Base-by-base conservation (phyloP, 2,797 vertebrate species). In the Florisuga fusca region DNA sequence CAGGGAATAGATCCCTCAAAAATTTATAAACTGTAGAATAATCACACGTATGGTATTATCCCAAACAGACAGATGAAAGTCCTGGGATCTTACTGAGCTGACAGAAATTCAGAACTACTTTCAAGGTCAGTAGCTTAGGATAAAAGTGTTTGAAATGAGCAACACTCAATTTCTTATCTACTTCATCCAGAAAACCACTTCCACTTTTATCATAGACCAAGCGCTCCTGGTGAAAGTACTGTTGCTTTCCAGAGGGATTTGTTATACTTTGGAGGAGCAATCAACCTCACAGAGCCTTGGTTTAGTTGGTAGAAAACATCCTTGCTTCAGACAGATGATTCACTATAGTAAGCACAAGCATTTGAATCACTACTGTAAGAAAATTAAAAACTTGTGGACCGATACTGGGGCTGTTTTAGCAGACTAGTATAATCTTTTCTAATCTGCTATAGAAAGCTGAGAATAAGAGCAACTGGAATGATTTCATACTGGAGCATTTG, bases 181-280 rank as follows among this genome's bases (percentile, higher is more conserved):
- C 53, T 91, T 85, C 63, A 95, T 92, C 83, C 87, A 91, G 94
- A 90, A 95, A 93, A 96, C 71, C 73, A 94, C 53, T 96, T 93
- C 74, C 36, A 93, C 76, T 93, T 95, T 86, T 62, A 95, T 87
- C 57, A 61, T 17, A 53, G 73, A 91, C 76, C 76, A 94, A 84
- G 55, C 0, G 1, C 57, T 95, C 58, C 45, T 51, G 29, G 63
- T 93, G 61, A 86, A 94, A 84, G 74, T 23, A 78, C 48, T 86
- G 63, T 88, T 90, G 69, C 76, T 93, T 95, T 90, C 66, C 85
- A 77, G 57, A 58, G 54, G 62, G 63, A 90, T 96, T 93, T 93
- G 45, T 73, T 91, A 43, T 17, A 63, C 53, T 93, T 84, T 31
- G 50, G 64, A 96, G 91, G 8, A 88, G 85, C 51, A 91, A 84